A percentile compares a stretch with the other conserved stretches of the same genome.
Conservation (phyloP, 2,797 vertebrate species). For the Tadarida brasiliensis region DNA sequence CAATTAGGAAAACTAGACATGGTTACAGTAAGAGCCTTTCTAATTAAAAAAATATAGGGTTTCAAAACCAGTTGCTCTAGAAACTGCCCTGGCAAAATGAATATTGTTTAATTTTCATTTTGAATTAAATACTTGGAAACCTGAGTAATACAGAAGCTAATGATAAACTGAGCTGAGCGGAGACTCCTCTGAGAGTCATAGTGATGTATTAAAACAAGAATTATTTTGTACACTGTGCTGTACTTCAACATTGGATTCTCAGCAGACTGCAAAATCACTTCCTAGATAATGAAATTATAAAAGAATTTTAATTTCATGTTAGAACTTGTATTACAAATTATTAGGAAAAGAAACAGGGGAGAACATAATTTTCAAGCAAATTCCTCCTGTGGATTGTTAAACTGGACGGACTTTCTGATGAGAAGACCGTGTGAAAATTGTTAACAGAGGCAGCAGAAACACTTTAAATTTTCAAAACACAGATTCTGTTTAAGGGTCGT, state of each 20-base stretch:
- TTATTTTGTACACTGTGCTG: slow-evolving; percentile 88
- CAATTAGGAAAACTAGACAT: slow-evolving; percentile 80
- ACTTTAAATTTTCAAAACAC: slow-evolving; percentile 60
- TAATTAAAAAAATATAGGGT: slow-evolving; percentile 84
- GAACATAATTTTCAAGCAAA: slow-evolving; percentile 71
- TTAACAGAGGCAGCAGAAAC: slow-evolving; percentile 66
- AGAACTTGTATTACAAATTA: slow-evolving; percentile 85
- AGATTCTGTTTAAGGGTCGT: slow-evolving; percentile 12
- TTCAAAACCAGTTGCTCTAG: slow-evolving; percentile 83
- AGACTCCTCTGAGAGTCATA: slow-evolving; percentile 87
- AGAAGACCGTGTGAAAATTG: slow-evolving; percentile 68
- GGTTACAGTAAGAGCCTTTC: slow-evolving; percentile 77
- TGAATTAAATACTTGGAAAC: slow-evolving; percentile 90
- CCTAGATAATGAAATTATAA: slow-evolving; percentile 88
- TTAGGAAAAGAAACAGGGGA: slow-evolving; percentile 82
- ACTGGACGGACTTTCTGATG: slow-evolving; percentile 60
- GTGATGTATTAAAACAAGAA: slow-evolving; percentile 90
- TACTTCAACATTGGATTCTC: slow-evolving; percentile 85
- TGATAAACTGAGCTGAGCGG: slow-evolving; percentile 83
- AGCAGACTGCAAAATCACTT: slow-evolving; percentile 87
- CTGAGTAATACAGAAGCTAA: slow-evolving; percentile 87
- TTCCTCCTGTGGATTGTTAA: slow-evolving; percentile 32
- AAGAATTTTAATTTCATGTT: slow-evolving; percentile 88
- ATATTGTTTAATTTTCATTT: slow-evolving; percentile 90
- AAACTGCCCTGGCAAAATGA: slow-evolving; percentile 83